Evolutionary conservation across 2,113 vertebrate species (phyloP).

Genomic region (Oncorhynchus masou): DNA sequence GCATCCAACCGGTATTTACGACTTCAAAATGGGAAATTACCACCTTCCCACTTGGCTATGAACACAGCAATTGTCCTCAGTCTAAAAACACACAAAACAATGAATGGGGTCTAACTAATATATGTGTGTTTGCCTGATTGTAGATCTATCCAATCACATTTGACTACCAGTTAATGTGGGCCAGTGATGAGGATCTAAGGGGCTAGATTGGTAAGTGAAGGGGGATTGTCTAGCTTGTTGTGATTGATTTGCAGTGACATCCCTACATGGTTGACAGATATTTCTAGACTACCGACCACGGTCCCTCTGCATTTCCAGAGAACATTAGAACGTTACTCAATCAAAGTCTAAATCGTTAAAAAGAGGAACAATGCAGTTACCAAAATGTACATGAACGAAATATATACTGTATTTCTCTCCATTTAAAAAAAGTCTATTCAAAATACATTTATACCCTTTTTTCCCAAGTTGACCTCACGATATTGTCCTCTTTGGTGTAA

Average conservation of each 20-base stretch:
- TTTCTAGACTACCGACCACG: not conserved
- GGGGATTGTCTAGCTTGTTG: not conserved
- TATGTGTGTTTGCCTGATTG: too few species aligned
- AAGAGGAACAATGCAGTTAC: constrained; percentile 47
- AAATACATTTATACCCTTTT: constrained; percentile 70
- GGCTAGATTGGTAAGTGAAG: not conserved
- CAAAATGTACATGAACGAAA: constrained; percentile 42
- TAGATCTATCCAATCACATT: too few species aligned
- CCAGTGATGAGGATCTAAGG: too few species aligned
- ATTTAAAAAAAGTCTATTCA: constrained; percentile 67
- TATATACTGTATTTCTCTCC: constrained; percentile 53
- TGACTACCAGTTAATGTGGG: too few species aligned
- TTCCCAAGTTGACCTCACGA: constrained; percentile 68
- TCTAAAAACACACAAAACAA: too few species aligned
- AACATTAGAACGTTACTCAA: constrained; percentile 24
- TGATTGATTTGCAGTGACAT: not conserved
- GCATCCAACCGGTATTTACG: too few species aligned
- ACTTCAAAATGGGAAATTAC: too few species aligned
- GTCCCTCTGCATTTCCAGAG: not conserved
- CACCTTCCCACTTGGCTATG: too few species aligned
- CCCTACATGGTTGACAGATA: not conserved
- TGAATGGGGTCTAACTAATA: too few species aligned
- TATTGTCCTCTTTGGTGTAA: constrained; percentile 76
- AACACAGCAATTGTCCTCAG: too few species aligned
- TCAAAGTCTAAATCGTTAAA: constrained; percentile 44